These are phyloP conservation scores for Octodonta nipae DNA, from an alignment of 2,888 invertebrate genomes.

Conservation along the genomic window DNA sequence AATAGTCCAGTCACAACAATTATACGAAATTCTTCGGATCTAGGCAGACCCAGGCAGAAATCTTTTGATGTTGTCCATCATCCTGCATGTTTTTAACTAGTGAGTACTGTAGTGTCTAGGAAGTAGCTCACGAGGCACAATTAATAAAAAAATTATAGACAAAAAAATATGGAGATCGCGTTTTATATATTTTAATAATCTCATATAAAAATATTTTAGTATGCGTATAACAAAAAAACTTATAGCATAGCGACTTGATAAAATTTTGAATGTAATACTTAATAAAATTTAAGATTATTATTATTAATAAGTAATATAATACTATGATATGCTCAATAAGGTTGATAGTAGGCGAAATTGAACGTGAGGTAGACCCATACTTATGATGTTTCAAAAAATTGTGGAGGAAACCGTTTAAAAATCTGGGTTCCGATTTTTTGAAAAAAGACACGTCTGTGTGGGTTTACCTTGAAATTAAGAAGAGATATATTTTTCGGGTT, in stretches of 20 bases:
- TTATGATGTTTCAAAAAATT: too few species aligned
- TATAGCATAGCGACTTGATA: too few species aligned
- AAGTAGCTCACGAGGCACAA: slow-evolving; percentile 33
- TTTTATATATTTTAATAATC: slow-evolving; percentile 35
- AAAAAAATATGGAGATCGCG: slow-evolving; percentile 27
- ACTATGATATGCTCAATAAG: slow-evolving; percentile 24
- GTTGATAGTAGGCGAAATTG: slow-evolving; percentile 18
- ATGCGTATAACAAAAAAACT: slow-evolving; percentile 32
- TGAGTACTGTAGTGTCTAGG: slow-evolving; percentile 33
- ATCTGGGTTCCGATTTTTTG: too few species aligned
- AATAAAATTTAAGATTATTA: slow-evolving; percentile 24
- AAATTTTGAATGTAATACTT: slow-evolving; percentile 28
- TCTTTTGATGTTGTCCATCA: slow-evolving; percentile 23
- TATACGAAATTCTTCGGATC: too few species aligned
- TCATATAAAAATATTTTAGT: slow-evolving; percentile 34
- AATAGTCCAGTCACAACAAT: too few species aligned
- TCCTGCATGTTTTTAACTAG: slow-evolving; percentile 31
- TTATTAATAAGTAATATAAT: slow-evolving; percentile 15
- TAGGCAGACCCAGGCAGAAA: too few species aligned
- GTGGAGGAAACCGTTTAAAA: too few species aligned
- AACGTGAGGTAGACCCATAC: slow-evolving; percentile 5
- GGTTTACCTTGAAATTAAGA: too few species aligned
- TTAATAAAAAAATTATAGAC: slow-evolving; percentile 21
- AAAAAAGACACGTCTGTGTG: too few species aligned
- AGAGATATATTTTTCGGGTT: slow-evolving; percentile 25